Percentiles rank a stretch among this genome's conserved stretches.
These are phyloP conservation scores for Microcebus ravelobensis DNA, from an alignment of 2,113 vertebrate species.

Conservation along the genomic window DNA sequence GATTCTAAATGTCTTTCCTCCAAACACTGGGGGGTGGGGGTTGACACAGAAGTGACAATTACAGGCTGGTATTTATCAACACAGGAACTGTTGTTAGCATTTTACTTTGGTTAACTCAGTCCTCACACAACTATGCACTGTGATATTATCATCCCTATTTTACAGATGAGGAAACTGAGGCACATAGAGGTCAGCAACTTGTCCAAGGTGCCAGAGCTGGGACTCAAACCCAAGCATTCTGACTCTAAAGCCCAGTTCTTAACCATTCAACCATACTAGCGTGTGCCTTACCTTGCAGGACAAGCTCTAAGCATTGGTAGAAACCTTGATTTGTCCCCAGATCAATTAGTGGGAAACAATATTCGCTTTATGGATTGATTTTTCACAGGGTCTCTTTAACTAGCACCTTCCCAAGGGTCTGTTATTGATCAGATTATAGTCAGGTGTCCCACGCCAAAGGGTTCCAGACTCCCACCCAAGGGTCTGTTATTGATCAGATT, in stretches of 20 bases:
- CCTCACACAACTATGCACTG: background rate
- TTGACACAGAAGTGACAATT: background rate
- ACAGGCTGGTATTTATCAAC: background rate
- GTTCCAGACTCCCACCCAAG: background rate
- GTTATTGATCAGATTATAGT: background rate
- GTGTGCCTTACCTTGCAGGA: background rate
- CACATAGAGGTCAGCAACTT: background rate
- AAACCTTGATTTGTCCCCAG: background rate
- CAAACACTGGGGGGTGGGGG: background rate
- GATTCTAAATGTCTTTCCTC: background rate
- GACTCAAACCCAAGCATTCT: background rate
- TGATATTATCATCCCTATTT: background rate
- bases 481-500: background rate
- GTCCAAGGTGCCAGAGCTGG: background rate
- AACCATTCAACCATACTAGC: too few relatives aligned
- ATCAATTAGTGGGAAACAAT: background rate
- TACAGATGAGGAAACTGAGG: background rate
- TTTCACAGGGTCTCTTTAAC: background rate
- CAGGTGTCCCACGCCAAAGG: background rate
- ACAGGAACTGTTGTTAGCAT: background rate
- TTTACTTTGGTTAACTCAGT: background rate
- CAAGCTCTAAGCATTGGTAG: background rate
- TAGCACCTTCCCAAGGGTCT: background rate
- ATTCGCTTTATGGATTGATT: background rate
- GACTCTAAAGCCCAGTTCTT: background rate